A percentile compares a stretch with the other conserved stretches of the same genome.
These are phyloP conservation scores for Laticauda colubrina DNA, from an alignment of 2,113 vertebrate genomes.

Conservation along the genomic window DNA sequence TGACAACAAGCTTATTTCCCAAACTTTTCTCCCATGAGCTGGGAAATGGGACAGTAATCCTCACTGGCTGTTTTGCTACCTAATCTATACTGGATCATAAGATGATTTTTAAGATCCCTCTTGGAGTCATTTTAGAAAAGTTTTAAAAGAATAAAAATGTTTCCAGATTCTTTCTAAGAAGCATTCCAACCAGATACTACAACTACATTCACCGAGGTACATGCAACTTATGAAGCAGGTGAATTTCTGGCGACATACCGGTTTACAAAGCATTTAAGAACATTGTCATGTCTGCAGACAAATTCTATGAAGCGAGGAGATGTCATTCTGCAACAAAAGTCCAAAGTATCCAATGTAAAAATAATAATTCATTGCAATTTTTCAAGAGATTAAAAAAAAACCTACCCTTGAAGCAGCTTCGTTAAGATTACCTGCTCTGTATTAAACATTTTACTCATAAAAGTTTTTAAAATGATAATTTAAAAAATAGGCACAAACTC, in stretches of 20 bases:
- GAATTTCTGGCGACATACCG: constrained; percentile 73
- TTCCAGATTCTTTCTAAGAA: not conserved
- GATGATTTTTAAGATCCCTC: not conserved
- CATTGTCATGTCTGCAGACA: constrained; percentile 96
- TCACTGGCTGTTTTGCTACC: not conserved
- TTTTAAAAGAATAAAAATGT: not conserved
- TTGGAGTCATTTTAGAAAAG: not conserved
- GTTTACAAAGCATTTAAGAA: constrained; percentile 97
- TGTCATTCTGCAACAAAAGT: constrained; percentile 82
- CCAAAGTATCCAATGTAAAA: not conserved
- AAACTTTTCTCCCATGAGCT: not conserved
- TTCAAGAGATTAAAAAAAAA: not conserved
- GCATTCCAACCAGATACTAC: not conserved
- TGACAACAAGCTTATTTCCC: not conserved
- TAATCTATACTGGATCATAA: not conserved
- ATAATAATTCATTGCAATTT: not conserved
- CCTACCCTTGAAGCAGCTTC: not conserved
- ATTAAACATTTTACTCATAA: not conserved
- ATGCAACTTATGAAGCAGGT: not conserved
- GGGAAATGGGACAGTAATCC: not conserved
- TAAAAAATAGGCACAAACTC: not conserved
- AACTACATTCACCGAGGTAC: not conserved
- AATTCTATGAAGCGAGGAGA: constrained; percentile 98
- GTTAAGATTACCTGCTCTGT: not conserved
- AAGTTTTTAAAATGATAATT: not conserved